Base-by-base conservation (phyloP, 92 coral and sea anemone species). In the Paragorgia papillata region DNA sequence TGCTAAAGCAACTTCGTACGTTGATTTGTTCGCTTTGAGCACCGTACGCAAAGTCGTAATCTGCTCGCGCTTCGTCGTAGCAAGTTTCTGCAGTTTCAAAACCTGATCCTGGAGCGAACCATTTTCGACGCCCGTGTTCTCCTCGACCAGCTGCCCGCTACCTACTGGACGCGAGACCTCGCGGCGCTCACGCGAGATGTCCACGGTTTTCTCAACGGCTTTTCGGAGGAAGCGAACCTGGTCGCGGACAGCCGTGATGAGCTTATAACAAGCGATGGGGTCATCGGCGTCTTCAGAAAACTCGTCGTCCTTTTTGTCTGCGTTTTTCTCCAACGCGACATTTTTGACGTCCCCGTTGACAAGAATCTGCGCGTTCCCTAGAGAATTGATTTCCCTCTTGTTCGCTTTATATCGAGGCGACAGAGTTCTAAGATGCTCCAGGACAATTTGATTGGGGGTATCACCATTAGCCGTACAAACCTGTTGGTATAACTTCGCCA, bases 391-490 rank as follows among this genome's bases (percentile, higher is more conserved):
- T 31, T 17, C 48, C 27, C 21, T 17, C 51, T 39, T 66, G 5
- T 20, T 34, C 2, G 82, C 49, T 33, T 57, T 73, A 43, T 66
- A 58, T 27, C 66, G 33, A 46, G 73, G 73, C 13, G 55, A 46
- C 32, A 37, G 62, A 58, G 40, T 44, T 7, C 31, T 84, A 25
- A 46, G 84, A 66, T 54, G 80, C 82, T 66, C 86, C 37, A 74
- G 44, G 24, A 66, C 73, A 39, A 87, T 63, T 49, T 73, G 79
- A 49, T 83, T 73, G 4, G 99, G 99, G 1, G 87, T 90, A 57
- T 95, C 99, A n/a, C 99, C 99, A 44, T 91, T 95, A 22, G 96
- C 95, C 57, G 81, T 71, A 62, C 99, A 95, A 14, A 95, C 99
- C 49, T 95, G 99, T 20, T 87, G 92, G 63, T 95, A 95, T 12